Conservation (phyloP, 2,797 vertebrate genomes). For the Macropodus opercularis region DNA sequence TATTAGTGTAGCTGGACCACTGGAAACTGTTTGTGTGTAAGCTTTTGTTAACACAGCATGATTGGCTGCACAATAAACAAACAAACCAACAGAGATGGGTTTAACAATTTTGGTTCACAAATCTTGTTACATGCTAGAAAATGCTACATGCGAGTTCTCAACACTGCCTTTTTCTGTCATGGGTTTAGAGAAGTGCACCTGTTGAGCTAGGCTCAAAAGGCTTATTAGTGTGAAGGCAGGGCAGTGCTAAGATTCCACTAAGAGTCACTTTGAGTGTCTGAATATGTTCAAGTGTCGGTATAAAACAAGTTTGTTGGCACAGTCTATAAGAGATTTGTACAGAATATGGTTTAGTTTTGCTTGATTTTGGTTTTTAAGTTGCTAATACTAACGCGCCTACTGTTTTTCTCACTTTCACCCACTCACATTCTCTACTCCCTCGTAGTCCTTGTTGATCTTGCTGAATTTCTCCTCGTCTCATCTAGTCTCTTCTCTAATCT, state of each 20-base stretch:
- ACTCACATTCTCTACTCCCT: constrained; percentile 7
- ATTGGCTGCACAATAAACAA: constrained; percentile 41
- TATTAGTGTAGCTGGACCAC: constrained; percentile 1
- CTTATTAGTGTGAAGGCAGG: constrained; percentile 23
- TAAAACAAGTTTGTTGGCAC: constrained; percentile 73
- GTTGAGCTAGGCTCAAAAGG: constrained; percentile 53
- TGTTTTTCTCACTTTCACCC: constrained; percentile 9
- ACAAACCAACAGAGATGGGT: no score
- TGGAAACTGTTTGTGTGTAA: neutral
- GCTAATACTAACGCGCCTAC: constrained; percentile 16
- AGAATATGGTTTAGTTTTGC: no score
- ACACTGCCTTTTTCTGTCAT: constrained; percentile 30
- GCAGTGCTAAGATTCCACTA: constrained; percentile 9
- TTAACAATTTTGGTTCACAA: neutral
- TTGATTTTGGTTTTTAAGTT: constrained; percentile 38
- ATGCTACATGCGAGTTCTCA: constrained; percentile 13
- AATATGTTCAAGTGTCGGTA: constrained; percentile 22
- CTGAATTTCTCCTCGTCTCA: constrained; percentile 24
- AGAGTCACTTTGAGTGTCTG: neutral
- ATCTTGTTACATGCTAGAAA: constrained; percentile 21
- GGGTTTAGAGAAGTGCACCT: constrained; percentile 34
- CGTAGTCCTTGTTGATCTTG: constrained; percentile 45
- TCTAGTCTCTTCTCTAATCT: constrained; percentile 42
- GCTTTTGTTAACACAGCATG: neutral
- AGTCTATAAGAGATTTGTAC: constrained; percentile 71